Conservation (phyloP, 2,113 vertebrate species). For the Psilopogon haemacephalus region DNA sequence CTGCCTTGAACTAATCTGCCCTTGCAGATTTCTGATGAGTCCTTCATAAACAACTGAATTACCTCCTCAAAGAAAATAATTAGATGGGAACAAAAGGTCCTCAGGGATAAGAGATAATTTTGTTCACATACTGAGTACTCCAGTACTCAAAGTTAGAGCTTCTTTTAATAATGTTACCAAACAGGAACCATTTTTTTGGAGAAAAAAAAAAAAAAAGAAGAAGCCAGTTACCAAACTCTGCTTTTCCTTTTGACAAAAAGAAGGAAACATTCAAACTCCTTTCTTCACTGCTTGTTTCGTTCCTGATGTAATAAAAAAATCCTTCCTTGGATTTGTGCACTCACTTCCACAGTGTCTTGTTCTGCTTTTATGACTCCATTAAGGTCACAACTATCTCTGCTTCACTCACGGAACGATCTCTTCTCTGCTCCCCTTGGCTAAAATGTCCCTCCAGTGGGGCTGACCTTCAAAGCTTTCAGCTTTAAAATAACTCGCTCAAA, state of each 20-base stretch:
- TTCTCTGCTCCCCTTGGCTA: conserved; percentile 7
- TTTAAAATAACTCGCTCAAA: conserved; percentile 48
- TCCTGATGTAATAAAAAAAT: background rate
- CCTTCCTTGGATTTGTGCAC: background rate
- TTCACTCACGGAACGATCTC: conserved; percentile 1
- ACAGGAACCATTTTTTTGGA: background rate
- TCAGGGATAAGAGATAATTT: background rate
- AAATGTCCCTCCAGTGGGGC: conserved; percentile 27
- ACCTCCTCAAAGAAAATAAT: background rate
- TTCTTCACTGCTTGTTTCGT: background rate
- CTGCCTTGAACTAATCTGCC: background rate
- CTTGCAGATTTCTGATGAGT: background rate
- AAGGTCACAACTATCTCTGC: conserved; percentile 20
- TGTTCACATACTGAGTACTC: background rate
- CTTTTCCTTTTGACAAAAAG: background rate
- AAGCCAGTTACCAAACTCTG: background rate
- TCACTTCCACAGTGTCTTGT: background rate
- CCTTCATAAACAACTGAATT: background rate
- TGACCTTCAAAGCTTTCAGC: conserved; percentile 57
- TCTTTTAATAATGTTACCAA: background rate
- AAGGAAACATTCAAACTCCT: background rate
- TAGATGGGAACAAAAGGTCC: background rate
- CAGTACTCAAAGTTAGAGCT: background rate
- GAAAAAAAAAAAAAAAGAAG: too few relatives aligned
- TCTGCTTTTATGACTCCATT: conserved; percentile 16